Conservation (phyloP, 2,113 vertebrate species). For the Melanotaenia duboulayi region DNA sequence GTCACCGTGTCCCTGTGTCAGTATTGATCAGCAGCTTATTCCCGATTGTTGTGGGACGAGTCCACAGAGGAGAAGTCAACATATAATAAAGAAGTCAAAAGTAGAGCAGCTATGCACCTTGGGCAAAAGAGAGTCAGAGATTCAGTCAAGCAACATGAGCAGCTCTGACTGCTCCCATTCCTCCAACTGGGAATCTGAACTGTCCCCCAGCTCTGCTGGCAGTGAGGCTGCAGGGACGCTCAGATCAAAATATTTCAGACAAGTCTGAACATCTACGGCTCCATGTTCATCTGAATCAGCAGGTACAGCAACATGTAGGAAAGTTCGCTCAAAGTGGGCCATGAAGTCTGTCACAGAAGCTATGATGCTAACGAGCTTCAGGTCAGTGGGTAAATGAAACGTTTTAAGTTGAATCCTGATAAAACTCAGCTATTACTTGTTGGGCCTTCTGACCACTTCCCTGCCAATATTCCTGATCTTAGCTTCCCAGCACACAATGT, state of each 20-base stretch:
- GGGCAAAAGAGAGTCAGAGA: constrained; percentile 47
- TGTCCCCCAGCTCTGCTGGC: neutral
- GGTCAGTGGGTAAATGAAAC: too few species aligned
- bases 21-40: neutral
- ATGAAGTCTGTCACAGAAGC: too few species aligned
- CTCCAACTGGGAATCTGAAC: neutral
- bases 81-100: constrained; percentile 25
- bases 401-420: too few species aligned
- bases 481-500: too few species aligned
- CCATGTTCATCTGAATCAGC: too few species aligned
- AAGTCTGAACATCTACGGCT: too few species aligned
- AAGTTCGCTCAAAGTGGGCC: too few species aligned
- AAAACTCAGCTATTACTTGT: too few species aligned
- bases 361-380: too few species aligned
- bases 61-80: constrained; percentile 14
- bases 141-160: constrained; percentile 53
- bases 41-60: neutral
- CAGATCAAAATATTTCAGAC: neutral
- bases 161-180: constrained; percentile 31
- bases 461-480: too few species aligned
- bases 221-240: neutral
- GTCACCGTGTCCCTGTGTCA: neutral
- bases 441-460: too few species aligned
- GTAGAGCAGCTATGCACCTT: constrained; percentile 41
- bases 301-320: too few species aligned